These are phyloP conservation scores for Caenorhabditis briggsae DNA, from an alignment of 1,140 invertebrate species.

Conservation along the genomic window DNA sequence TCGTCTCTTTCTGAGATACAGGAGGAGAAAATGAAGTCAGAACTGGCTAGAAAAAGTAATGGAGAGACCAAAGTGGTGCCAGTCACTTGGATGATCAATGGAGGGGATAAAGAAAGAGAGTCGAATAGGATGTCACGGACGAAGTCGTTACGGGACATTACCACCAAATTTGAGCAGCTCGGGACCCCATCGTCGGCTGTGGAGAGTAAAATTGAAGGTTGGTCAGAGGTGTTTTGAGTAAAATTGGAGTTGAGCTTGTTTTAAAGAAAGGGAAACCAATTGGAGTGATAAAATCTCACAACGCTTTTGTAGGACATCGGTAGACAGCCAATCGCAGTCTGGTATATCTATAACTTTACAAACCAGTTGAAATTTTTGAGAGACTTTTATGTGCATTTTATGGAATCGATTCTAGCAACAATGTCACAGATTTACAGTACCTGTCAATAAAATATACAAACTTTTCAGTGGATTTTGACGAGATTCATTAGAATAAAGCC, in stretches of 20 bases:
- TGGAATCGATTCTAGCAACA: too few species aligned
- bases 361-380: too few species aligned
- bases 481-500: too few species aligned
- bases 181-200: background rate
- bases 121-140: conserved; percentile 64
- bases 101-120: conserved; percentile 40
- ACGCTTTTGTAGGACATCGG: too few species aligned
- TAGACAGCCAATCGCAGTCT: too few species aligned
- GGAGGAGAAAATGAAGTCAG: conserved; percentile 8
- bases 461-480: too few species aligned
- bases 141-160: conserved; percentile 69
- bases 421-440: too few species aligned
- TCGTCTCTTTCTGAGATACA: background rate
- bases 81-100: conserved; percentile 21
- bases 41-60: conserved; percentile 24
- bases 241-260: background rate
- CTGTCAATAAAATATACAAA: too few species aligned
- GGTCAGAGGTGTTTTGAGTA: background rate
- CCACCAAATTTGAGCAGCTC: conserved; percentile 70
- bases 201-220: conserved; percentile 34
- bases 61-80: conserved; percentile 10
- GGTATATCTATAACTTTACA: too few species aligned
- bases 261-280: too few species aligned
- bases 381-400: too few species aligned
- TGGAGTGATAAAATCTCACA: too few species aligned